Conservation (phyloP, 2,113 vertebrate genomes). For the Orientallactaga bullata region DNA sequence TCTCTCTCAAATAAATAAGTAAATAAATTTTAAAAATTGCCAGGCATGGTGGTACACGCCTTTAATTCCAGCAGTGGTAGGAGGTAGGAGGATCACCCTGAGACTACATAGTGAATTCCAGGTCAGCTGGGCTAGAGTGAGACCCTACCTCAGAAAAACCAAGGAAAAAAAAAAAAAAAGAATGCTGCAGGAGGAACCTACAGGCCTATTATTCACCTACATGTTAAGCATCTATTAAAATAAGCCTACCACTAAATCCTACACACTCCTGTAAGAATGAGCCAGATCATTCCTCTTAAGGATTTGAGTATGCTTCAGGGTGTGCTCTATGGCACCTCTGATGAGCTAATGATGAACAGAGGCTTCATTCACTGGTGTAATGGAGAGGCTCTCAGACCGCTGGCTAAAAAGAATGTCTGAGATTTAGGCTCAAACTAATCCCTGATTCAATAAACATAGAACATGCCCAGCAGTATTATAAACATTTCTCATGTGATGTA, state of each 20-base stretch:
- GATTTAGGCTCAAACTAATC: neutral
- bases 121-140: no score
- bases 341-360: neutral
- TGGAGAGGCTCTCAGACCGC: neutral
- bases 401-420: neutral
- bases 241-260: neutral
- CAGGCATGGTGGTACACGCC: no score
- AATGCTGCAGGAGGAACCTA: neutral
- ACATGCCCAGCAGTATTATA: neutral
- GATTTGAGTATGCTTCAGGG: neutral
- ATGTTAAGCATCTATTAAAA: neutral
- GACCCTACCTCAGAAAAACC: no score
- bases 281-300: conserved; percentile 47
- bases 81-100: no score
- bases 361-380: neutral
- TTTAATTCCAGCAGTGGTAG: no score
- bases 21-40: no score
- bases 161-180: no score
- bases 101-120: no score
- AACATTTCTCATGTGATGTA: neutral
- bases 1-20: no score
- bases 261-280: conserved; percentile 9
- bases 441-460: neutral
- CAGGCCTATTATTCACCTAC: neutral
- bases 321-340: conserved; percentile 13